Percentiles rank a stretch among this genome's conserved stretches.
Evolutionary conservation across 92 coral and sea anemone genomes (phyloP).

Genomic region (Porites rus): DNA sequence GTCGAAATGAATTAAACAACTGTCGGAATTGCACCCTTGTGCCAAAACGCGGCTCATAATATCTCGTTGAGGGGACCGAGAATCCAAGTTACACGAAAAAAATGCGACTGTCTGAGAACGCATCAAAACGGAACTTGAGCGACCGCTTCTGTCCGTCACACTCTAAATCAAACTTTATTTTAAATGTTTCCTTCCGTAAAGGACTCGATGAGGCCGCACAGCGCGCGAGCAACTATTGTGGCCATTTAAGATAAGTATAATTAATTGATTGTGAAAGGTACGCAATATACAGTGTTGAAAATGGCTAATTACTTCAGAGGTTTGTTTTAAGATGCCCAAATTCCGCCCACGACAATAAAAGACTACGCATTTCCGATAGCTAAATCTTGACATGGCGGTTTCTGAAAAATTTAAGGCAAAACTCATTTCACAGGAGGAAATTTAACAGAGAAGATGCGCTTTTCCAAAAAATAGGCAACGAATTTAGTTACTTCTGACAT

Average conservation of each 20-base stretch:
- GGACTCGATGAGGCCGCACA: not conserved
- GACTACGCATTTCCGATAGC: conserved; percentile 57
- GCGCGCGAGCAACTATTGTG: conserved; percentile 8
- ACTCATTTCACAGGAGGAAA: conserved; percentile 12
- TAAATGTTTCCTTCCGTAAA: conserved; percentile 5
- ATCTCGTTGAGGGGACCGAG: not conserved
- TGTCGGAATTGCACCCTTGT: conserved; percentile 27
- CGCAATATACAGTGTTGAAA: conserved; percentile 67
- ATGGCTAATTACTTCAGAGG: conserved; percentile 67
- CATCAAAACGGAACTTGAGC: not conserved
- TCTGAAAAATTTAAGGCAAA: conserved; percentile 11
- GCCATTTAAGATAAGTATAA: conserved; percentile 25
- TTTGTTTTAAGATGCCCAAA: conserved; percentile 66
- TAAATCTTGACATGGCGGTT: conserved; percentile 40
- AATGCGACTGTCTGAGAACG: not conserved
- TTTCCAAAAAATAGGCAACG: no score
- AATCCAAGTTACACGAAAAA: not conserved
- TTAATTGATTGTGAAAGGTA: conserved; percentile 70
- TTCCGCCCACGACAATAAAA: conserved; percentile 80
- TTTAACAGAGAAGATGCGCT: not conserved
- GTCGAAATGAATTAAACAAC: conserved; percentile 25
- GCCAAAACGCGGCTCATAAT: conserved; percentile 7
- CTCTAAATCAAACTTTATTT: conserved; percentile 11
- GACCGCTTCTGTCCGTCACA: not conserved
- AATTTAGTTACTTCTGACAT: not conserved